Conservation (phyloP, 2,797 vertebrate species). For the Hybognathus amarus region DNA sequence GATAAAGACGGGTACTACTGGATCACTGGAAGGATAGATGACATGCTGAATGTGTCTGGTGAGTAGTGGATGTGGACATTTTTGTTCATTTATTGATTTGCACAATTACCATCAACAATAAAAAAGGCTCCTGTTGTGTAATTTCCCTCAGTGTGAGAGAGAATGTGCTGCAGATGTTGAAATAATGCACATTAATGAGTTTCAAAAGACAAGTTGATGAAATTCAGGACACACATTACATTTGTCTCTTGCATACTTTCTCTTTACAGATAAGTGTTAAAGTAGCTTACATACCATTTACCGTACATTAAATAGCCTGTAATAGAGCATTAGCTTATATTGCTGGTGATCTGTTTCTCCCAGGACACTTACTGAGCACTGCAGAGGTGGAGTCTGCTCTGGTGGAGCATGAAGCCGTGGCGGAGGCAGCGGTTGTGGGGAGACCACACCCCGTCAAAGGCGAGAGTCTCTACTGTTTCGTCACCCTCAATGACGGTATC, state of each 20-base stretch:
- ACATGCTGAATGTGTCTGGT: constrained; percentile 98
- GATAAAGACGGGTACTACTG: constrained; percentile 97
- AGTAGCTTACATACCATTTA: not conserved
- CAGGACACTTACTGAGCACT: constrained; percentile 94
- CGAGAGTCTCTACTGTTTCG: constrained; percentile 96
- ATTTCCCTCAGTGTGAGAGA: not conserved
- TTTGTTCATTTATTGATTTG: not conserved
- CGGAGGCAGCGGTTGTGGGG: constrained; percentile 91
- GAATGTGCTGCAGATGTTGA: not conserved
- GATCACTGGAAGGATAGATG: constrained; percentile 97
- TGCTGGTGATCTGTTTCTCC: not conserved
- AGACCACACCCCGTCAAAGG: constrained; percentile 92
- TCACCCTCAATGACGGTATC: constrained; percentile 86
- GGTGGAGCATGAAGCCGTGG: constrained; percentile 83
- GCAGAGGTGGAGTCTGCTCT: constrained; percentile 95
- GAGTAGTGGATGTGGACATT: constrained; percentile 57
- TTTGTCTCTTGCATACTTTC: not conserved
- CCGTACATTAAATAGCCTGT: not conserved
- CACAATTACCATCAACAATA: not conserved
- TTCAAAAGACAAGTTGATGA: not conserved
- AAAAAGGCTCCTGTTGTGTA: not conserved
- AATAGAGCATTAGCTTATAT: not conserved
- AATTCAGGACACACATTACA: not conserved
- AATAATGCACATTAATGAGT: not conserved
- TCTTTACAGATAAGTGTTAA: not conserved